A percentile compares a stretch with the other conserved stretches of the same genome.
Conservation (phyloP, 2,797 vertebrate genomes). For the Arnoldichthys spilopterus region DNA sequence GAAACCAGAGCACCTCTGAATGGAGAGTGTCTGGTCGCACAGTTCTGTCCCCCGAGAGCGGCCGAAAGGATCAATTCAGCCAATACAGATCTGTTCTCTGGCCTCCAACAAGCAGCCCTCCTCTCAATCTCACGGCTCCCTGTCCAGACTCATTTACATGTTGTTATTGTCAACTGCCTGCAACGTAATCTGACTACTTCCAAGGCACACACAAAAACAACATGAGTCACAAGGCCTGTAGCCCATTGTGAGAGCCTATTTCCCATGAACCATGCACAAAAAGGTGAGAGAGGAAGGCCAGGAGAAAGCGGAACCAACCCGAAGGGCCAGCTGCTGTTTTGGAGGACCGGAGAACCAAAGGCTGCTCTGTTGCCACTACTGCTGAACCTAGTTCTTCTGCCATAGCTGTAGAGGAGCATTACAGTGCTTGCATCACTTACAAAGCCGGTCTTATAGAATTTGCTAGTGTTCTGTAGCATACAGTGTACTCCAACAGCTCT, state of each 20-base stretch:
- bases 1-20: conserved; percentile 54
- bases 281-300: conserved; percentile 52
- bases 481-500: no score
- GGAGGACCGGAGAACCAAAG: conserved; percentile 31
- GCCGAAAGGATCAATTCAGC: conserved; percentile 52
- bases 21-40: conserved; percentile 56
- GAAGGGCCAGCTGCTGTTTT: conserved; percentile 33
- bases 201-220: conserved; percentile 66
- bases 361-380: conserved; percentile 41
- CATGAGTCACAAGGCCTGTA: conserved; percentile 60
- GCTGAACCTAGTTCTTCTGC: conserved; percentile 38
- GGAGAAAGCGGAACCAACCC: conserved; percentile 43
- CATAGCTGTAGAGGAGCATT: conserved; percentile 11
- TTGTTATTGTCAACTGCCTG: conserved; percentile 70
- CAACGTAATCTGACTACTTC: conserved; percentile 67
- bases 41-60: conserved; percentile 45
- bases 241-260: conserved; percentile 60
- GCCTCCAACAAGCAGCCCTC: conserved; percentile 39
- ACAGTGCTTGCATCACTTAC: not conserved
- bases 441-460: not conserved
- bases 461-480: no score
- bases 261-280: conserved; percentile 63
- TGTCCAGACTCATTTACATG: conserved; percentile 60
- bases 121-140: conserved; percentile 37
- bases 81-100: conserved; percentile 52